A percentile compares a stretch with the other conserved stretches of the same genome.
These are phyloP conservation scores for Anagyrus pseudococci DNA, from an alignment of 2,888 invertebrate genomes.

Conservation along the genomic window DNA sequence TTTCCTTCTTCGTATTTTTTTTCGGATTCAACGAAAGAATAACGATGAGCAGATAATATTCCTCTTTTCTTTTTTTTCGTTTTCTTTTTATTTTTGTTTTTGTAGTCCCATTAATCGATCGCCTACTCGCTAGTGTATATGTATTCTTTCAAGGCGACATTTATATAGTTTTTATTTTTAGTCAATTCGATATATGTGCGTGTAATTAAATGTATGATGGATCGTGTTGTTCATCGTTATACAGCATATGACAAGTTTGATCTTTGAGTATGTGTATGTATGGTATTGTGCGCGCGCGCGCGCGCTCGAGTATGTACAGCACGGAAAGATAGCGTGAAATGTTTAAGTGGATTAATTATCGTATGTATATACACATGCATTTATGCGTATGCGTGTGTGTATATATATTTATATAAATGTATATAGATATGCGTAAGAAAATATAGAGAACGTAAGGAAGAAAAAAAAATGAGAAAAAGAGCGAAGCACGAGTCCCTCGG, in stretches of 20 bases:
- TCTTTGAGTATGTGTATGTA: conserved; percentile 25
- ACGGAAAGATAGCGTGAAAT: conserved; percentile 4
- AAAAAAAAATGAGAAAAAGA: conserved; percentile 7
- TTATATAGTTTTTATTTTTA: conserved; percentile 33
- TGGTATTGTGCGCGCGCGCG: too few species aligned
- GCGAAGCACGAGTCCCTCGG: conserved; percentile 28
- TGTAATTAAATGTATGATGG: conserved; percentile 49
- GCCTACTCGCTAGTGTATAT: too few species aligned
- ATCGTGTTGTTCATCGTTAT: conserved; percentile 47
- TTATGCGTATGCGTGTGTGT: not conserved
- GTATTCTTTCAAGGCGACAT: too few species aligned
- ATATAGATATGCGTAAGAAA: not conserved
- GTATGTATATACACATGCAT: conserved; percentile 12
- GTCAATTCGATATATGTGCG: conserved; percentile 43
- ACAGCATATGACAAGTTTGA: conserved; percentile 35
- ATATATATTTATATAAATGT: conserved; percentile 15
- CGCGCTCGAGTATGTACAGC: conserved; percentile 26
- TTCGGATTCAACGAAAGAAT: too few species aligned
- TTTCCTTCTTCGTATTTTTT: too few species aligned
- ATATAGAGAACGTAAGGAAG: conserved; percentile 2
- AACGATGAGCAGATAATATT: too few species aligned
- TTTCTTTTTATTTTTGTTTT: too few species aligned
- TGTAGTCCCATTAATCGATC: too few species aligned
- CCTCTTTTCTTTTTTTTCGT: too few species aligned
- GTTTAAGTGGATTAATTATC: too few species aligned